Conservation (phyloP, 2,797 vertebrate species). For the Lateolabrax maculatus region DNA sequence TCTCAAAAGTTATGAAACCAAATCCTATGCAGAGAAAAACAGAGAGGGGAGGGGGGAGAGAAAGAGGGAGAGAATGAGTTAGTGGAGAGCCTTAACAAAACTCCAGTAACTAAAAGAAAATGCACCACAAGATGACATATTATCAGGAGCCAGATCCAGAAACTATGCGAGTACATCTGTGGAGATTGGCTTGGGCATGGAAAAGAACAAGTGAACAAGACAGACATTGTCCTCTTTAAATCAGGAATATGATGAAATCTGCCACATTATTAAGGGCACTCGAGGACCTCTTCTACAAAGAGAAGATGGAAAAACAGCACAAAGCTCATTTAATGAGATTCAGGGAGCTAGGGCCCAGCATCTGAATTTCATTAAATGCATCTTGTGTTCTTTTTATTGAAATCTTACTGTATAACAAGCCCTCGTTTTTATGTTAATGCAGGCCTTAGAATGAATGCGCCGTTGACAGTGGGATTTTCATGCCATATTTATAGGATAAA, state of each 20-base stretch:
- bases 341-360: conserved; percentile 83
- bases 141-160: conserved; percentile 73
- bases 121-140: conserved; percentile 61
- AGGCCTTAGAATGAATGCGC: conserved; percentile 79
- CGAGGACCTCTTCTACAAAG: conserved; percentile 83
- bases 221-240: conserved; percentile 86
- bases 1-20: conserved; percentile 99
- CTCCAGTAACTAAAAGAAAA: conserved; percentile 67
- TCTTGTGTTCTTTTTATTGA: conserved; percentile 89
- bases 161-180: conserved; percentile 70
- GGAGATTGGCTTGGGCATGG: conserved; percentile 68
- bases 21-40: conserved; percentile 89
- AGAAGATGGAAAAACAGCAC: conserved; percentile 84
- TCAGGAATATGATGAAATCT: conserved; percentile 87
- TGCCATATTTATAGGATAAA: conserved; percentile 87
- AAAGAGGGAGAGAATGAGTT: conserved; percentile 61
- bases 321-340: conserved; percentile 91
- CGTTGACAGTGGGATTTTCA: conserved; percentile 84
- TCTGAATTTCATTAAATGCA: conserved; percentile 91
- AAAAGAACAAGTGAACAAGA: conserved; percentile 81
- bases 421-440: conserved; percentile 88
- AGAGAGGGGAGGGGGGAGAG: conserved; percentile 52
- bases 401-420: conserved; percentile 89
- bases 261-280: conserved; percentile 85
- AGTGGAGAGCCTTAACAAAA: conserved; percentile 68